A percentile compares a stretch with the other conserved stretches of the same genome.
Conservation (phyloP, 2,797 vertebrate genomes). For the Trachurus trachurus region DNA sequence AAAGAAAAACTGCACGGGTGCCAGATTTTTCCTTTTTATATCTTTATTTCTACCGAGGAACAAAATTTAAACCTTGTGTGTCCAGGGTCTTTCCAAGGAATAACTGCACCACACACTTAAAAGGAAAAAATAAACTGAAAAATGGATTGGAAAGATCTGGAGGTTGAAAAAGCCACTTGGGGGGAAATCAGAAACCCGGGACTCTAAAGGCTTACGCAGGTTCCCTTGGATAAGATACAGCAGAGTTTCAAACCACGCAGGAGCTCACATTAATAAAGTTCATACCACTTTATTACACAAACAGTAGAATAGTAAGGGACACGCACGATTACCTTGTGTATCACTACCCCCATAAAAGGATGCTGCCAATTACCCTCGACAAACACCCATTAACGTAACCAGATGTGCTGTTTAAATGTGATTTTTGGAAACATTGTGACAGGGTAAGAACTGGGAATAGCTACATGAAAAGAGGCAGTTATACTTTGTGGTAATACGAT, state of each 20-base stretch:
- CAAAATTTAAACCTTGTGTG: constrained; percentile 1
- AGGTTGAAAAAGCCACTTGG: constrained; percentile 13
- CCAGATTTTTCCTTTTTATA: constrained; percentile 8
- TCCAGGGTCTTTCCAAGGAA: not conserved
- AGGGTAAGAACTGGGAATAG: not conserved
- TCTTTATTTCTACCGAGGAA: not conserved
- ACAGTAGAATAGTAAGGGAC: constrained; percentile 8
- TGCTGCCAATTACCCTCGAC: not conserved
- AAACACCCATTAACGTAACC: constrained; percentile 24
- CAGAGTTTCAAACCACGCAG: constrained; percentile 21
- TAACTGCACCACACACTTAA: constrained; percentile 6
- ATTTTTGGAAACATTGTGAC: constrained; percentile 6
- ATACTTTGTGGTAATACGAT: not conserved
- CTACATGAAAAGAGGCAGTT: not conserved
- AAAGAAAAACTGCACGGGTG: constrained; percentile 1
- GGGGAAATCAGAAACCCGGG: constrained; percentile 23
- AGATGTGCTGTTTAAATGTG: not conserved
- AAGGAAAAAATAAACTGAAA: constrained; percentile 19
- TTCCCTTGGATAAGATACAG: constrained; percentile 31
- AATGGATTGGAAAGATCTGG: constrained; percentile 6
- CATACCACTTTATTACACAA: constrained; percentile 11
- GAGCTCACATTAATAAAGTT: constrained; percentile 15
- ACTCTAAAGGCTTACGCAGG: not conserved
- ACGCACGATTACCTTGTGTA: constrained; percentile 9
- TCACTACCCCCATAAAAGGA: not conserved